Evolutionary conservation across 2,113 vertebrate species (phyloP), one percentile per base, ranked within the genome.

Genomic region (Shinisaurus crocodilurus): DNA sequence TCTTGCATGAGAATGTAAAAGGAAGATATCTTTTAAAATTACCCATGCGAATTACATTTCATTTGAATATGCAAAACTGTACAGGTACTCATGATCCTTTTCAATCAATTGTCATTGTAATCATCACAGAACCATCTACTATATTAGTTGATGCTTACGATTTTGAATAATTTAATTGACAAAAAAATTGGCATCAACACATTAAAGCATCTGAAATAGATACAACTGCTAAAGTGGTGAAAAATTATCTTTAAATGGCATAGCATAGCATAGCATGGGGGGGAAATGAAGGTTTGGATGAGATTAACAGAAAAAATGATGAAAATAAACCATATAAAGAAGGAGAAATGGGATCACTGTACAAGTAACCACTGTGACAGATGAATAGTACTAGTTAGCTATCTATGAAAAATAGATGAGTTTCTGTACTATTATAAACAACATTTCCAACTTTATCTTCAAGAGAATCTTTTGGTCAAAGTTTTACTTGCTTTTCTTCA

Each of bases 1-100:
- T 2, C 63, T 83, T 10, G 0, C 85, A 82, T 87, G 60, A 90
- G 75, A 32, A 48, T 29, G 60, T 29, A 29, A 4, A 40, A 25
- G 65, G 16, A 60, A 40, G 76, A 72, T 32, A 45, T 48, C 8
- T 32, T 74, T 93, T 82, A 79, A 90, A 77, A 87, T 89, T 88
- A 82, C 18, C 60, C 32, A 29, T 76, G 1, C 89, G 63, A 65
- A 3, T 7, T 20, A 23, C 0, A 1, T 89, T 89, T 63, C 15
- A 3, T 54, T 80, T 70, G 12, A 80, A 86, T 8, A 76, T 34
- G 76, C 72, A 77, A 75, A 93, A 63, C 6, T 88, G 6, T 88
- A 79, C 0, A 29, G 25, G 5, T 87, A 48, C 70, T 91, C 34
- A 25, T 83, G 9, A 63, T 91, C 63, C 43, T 90, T 20, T 27